phyloP scores from a whole-genome alignment of 2,113 vertebrate species.

The Hiodon tergisus region DNA sequence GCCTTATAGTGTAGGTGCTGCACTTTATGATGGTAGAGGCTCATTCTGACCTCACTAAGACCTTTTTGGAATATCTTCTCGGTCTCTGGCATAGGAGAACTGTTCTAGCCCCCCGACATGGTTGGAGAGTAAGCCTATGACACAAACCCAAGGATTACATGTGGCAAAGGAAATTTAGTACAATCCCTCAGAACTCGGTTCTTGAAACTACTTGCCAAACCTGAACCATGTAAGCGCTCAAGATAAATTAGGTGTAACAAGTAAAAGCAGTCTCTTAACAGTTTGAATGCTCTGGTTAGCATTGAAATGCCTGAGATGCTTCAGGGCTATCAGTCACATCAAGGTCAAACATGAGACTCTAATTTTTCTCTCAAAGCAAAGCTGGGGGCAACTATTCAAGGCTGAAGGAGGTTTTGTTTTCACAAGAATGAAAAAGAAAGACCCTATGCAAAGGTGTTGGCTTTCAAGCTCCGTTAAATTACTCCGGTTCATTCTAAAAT shows the following conservation, averaged over 20 bases:
- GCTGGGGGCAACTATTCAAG: no score
- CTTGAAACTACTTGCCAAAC: not conserved
- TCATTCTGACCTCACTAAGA: no score
- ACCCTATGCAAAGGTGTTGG: no score
- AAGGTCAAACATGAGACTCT: slow-evolving; percentile 1
- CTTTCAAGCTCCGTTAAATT: no score
- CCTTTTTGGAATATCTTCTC: no score
- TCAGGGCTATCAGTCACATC: not conserved
- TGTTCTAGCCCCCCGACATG: no score
- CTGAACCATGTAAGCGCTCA: not conserved
- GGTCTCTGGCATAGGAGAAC: no score
- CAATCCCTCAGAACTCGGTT: no score
- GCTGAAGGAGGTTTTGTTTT: not conserved
- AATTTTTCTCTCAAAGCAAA: not conserved
- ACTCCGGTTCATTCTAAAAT: not conserved
- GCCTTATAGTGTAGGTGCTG: no score
- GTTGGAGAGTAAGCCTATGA: no score
- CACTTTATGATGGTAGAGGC: no score
- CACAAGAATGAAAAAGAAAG: not conserved
- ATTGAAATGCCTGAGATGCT: not conserved
- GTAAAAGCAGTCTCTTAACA: not conserved
- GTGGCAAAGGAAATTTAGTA: not conserved
- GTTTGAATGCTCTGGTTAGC: not conserved
- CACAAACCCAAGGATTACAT: no score
- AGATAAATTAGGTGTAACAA: not conserved